Base-by-base conservation (phyloP, 2,888 invertebrate species). In the Magallana nippona region DNA sequence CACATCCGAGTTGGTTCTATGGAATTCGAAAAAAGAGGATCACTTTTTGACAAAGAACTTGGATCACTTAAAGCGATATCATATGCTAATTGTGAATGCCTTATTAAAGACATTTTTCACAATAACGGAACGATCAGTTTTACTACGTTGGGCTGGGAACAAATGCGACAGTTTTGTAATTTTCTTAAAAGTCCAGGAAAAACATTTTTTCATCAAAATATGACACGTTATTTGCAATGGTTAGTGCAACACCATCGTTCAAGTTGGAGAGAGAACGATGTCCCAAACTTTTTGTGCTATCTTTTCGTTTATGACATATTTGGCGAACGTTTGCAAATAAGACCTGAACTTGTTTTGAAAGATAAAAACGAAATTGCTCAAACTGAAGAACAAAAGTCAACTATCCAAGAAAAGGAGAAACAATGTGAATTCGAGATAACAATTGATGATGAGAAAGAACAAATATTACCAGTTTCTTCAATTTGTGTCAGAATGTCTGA, bases 401-500 rank as follows among this genome's bases (percentile, higher is more conserved):
- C 10, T 63, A 2, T 44, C 44, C 44, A 44, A 8, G 11, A 22
- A 2, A 13, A 71, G 15, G 11, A 1, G 5, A 55, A n/a, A 27
- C 13, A 71, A 22, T 15, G 3, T 15, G 32, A 17, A 15, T 15
- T 83, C 32, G 56, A 78, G 10, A 55, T 81, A 81, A 82, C 63
- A 13, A 32, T 78, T n/a, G 55, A 63, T 22, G 79, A 55, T 11
- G 77, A 81, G 55, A 1, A 56, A 8, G 44, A 19, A 13, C 44
- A 83, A 32, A 22, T 17, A 8, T 13, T 44, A 8, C n/a, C 5
- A 8, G 5, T 90, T 11, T 82, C 85, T 19, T 89, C 88, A 78
- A 55, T 89, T 11, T 87, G 87, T 10, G 79, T 81, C 19, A 79
- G 86, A 55, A 90, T 90, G 81, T n/a, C 78, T 57, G 87, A 89